Percentiles rank a stretch among this genome's conserved stretches.
Evolutionary conservation across 2,888 invertebrate species (phyloP).

Genomic region (Noctua comes): DNA sequence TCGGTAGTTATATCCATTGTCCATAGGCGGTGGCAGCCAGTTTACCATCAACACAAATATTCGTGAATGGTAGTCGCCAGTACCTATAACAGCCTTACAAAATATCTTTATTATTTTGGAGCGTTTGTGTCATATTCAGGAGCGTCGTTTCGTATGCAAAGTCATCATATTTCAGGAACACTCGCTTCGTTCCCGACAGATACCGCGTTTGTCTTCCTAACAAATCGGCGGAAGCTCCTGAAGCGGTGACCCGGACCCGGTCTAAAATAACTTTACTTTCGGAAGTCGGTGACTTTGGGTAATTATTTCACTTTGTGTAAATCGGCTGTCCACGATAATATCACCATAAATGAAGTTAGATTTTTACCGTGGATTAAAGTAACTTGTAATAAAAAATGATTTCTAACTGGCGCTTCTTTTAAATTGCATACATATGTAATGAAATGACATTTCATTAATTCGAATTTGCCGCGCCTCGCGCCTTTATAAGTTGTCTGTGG

Average conservation of each 20-base stretch:
- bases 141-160: conserved; percentile 18
- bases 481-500: too few species aligned
- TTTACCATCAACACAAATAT: background rate
- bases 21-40: background rate
- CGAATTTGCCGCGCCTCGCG: too few species aligned
- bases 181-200: conserved; percentile 12
- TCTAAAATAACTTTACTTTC: too few species aligned
- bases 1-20: background rate
- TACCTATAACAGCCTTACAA: background rate
- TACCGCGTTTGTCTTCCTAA: conserved; percentile 10
- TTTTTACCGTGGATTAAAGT: too few species aligned
- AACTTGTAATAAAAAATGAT: too few species aligned
- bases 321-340: too few species aligned
- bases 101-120: background rate
- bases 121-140: background rate
- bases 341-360: too few species aligned
- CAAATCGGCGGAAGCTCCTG: conserved; percentile 12
- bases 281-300: too few species aligned
- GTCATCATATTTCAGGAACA: background rate
- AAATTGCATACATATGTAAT: too few species aligned
- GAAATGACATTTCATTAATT: too few species aligned
- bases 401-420: too few species aligned
- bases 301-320: too few species aligned
- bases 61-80: background rate
- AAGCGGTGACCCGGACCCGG: background rate